A percentile compares a stretch with the other conserved stretches of the same genome.
phyloP scores from a whole-genome alignment of 1,140 invertebrate genomes.

The Aphidius ervi region DNA sequence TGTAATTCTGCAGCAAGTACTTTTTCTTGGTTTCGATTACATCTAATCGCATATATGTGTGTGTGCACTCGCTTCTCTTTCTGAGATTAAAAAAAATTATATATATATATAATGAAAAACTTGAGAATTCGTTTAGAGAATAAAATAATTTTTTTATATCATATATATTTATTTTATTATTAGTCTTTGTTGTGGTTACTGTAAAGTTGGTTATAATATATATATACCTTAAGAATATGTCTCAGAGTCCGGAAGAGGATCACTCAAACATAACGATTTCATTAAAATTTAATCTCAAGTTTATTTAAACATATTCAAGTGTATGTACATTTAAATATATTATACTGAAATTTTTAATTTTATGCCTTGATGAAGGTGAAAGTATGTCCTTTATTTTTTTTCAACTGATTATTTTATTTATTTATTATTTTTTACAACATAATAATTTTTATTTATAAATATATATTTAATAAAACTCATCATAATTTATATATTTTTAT shows the following conservation, averaged over 20 bases:
- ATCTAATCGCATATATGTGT: too few species aligned
- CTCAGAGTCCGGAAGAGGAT: not conserved
- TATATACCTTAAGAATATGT: not conserved
- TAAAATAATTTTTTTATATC: not conserved
- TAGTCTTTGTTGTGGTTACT: not conserved
- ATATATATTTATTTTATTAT: not conserved
- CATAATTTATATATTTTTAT: too few species aligned
- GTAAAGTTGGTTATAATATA: not conserved
- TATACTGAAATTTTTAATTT: not conserved
- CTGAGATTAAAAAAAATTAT: too few species aligned
- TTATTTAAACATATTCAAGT: too few species aligned
- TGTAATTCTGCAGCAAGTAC: not conserved
- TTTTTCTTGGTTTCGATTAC: not conserved
- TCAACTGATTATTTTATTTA: too few species aligned
- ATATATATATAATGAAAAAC: too few species aligned
- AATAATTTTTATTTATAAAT: too few species aligned
- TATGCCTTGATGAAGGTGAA: slow-evolving; percentile 1
- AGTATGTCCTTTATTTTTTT: not conserved
- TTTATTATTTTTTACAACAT: too few species aligned
- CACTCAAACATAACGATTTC: not conserved
- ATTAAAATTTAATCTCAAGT: not conserved
- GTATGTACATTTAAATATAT: too few species aligned
- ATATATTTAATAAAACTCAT: too few species aligned
- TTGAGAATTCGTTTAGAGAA: not conserved
- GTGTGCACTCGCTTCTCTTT: too few species aligned